Base-by-base conservation (phyloP, 2,113 vertebrate genomes). In the Pygoscelis antarcticus region DNA sequence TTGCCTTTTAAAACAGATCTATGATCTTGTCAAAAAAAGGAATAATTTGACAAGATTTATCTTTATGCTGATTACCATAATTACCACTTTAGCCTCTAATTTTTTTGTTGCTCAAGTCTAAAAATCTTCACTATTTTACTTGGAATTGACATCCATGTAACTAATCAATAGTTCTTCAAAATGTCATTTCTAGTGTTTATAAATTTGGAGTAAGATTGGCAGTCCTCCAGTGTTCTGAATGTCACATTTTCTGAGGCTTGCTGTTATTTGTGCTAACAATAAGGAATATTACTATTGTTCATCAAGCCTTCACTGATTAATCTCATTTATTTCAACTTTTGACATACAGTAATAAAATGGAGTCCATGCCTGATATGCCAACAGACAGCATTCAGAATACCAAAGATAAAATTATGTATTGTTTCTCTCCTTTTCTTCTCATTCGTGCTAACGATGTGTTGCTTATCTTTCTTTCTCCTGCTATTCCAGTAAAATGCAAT, bases 131-230 rank as follows among this genome's bases (percentile, higher is more conserved):
- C 10, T 64, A 47, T 72, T 87, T 76, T 57, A 65, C n/a, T 86
- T 74, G 62, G 44, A 88, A 93, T 47, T 90, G 11, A 79, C 44
- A 61, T 49, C 27, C 47, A 61, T 38, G 34, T 80, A 94, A 76
- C 47, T 52, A 72, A 95, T 87, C 71, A 90, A 83, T 70, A 92
- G 66, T 61, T 92, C 49, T 90, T 95, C 54, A 92, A 69, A 92
- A 89, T 54, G 44, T 30, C 8, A 54, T 70, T 92, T 90, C 44
- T 66, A 74, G 26, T 36, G 30, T 61, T 88, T 57, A 86, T 83
- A 74, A 80, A 70, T 93, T 26, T 86, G 80, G 19, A 83, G 34
- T 61, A 61, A 88, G 36, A 83, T 8, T 90, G 95, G 89, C 70
- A 90, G 60, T 77, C 64, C 44, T 88, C 83, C 86, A 76, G 18